These are phyloP conservation scores for Paguma larvata DNA, from an alignment of 2,797 vertebrate species.

Conservation along the genomic window DNA sequence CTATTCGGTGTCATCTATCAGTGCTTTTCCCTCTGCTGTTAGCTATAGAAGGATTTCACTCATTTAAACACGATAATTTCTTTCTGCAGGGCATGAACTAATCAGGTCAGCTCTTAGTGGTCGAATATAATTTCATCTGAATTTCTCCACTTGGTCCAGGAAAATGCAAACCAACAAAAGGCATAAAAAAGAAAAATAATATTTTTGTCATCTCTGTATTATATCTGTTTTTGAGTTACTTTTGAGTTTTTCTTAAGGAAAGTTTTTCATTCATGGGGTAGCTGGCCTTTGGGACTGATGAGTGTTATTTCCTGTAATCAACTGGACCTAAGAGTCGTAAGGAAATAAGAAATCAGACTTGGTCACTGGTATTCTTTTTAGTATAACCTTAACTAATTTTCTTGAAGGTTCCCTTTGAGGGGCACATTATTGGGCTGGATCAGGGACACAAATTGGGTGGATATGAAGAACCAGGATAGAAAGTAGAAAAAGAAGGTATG, in stretches of 20 bases:
- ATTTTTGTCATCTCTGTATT: background rate
- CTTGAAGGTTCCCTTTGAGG: background rate
- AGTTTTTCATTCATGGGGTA: background rate
- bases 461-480: background rate
- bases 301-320: background rate
- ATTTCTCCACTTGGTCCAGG: background rate
- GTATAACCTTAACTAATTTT: constrained; percentile 2
- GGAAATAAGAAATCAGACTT: constrained; percentile 37
- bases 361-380: background rate
- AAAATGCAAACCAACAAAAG: constrained; percentile 35
- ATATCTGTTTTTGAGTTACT: background rate
- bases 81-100: constrained; percentile 2
- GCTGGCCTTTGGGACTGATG: background rate
- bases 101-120: constrained; percentile 29
- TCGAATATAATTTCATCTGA: constrained; percentile 33
- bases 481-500: background rate
- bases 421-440: background rate
- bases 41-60: background rate
- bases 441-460: background rate
- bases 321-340: background rate
- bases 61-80: constrained; percentile 50
- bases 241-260: background rate
- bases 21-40: background rate
- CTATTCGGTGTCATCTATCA: background rate
- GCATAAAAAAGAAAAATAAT: background rate